Evolutionary conservation across 2,888 invertebrate species (phyloP).

Genomic region (Megamerina dolium): DNA sequence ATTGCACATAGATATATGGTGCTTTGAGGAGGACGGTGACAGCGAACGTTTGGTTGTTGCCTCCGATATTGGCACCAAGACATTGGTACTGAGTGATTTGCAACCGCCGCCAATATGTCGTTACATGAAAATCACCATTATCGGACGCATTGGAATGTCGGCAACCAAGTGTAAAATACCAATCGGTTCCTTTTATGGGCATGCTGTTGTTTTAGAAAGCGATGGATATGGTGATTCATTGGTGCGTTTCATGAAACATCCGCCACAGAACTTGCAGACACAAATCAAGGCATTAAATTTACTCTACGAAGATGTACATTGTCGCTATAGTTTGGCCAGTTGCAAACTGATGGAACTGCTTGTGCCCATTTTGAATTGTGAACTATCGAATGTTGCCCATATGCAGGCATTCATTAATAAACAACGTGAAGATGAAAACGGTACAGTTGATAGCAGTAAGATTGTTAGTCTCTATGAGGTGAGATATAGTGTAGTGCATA

Average conservation of each 20-base stretch:
- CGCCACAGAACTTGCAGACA: conserved; percentile 41
- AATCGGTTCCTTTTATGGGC: conserved; percentile 89
- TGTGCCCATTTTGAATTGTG: conserved; percentile 70
- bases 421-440: conserved; percentile 56
- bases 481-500: conserved; percentile 15
- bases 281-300: conserved; percentile 63
- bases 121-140: conserved; percentile 86
- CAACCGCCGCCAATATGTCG: conserved; percentile 86
- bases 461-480: conserved; percentile 53
- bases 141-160: conserved; percentile 87
- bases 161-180: conserved; percentile 86
- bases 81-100: conserved; percentile 79
- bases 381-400: conserved; percentile 74
- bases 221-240: conserved; percentile 50
- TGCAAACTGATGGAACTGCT: conserved; percentile 76
- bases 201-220: conserved; percentile 70
- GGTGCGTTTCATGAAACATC: conserved; percentile 37
- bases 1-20: conserved; percentile 85
- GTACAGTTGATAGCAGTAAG: conserved; percentile 49
- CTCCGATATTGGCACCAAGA: conserved; percentile 79
- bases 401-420: conserved; percentile 76
- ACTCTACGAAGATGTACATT: conserved; percentile 73
- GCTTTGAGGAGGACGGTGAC: conserved; percentile 78
- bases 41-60: conserved; percentile 77
- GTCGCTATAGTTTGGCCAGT: conserved; percentile 75